Conservation (phyloP, 2,797 vertebrate genomes). For the Morelia viridis region DNA sequence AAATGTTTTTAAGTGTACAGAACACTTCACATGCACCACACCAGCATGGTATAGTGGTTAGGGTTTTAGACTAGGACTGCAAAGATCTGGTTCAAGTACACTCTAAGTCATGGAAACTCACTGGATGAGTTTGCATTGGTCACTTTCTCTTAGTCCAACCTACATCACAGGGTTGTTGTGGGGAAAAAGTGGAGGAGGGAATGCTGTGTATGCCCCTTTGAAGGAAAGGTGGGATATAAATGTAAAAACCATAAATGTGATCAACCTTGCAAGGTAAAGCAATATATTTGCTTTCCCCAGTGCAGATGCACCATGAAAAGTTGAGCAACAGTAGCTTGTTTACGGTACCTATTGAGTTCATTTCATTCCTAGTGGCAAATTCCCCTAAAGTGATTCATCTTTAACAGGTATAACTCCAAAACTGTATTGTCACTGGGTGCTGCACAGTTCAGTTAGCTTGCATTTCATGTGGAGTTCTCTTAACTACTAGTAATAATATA, state of each 20-base stretch:
- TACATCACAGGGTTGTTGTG: not conserved
- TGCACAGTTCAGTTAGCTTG: not conserved
- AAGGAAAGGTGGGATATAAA: not conserved
- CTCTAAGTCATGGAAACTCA: not conserved
- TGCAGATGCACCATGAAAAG: not conserved
- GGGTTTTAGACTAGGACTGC: not conserved
- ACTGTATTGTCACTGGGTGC: not conserved
- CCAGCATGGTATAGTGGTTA: not conserved
- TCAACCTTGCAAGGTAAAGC: not conserved
- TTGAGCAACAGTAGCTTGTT: not conserved
- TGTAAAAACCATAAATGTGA: not conserved
- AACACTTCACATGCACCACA: not conserved
- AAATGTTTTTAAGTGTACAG: not conserved
- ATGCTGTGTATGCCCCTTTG: no score
- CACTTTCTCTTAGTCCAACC: not conserved
- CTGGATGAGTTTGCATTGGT: not conserved
- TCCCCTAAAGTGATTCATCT: not conserved
- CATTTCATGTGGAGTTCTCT: not conserved
- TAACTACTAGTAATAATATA: not conserved
- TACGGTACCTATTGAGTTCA: not conserved
- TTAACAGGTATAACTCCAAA: not conserved
- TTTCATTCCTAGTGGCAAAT: not conserved
- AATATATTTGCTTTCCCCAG: not conserved
- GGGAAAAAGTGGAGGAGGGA: not conserved
- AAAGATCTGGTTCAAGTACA: not conserved